Conservation (phyloP, 2,797 vertebrate species). For the Arnoldichthys spilopterus region DNA sequence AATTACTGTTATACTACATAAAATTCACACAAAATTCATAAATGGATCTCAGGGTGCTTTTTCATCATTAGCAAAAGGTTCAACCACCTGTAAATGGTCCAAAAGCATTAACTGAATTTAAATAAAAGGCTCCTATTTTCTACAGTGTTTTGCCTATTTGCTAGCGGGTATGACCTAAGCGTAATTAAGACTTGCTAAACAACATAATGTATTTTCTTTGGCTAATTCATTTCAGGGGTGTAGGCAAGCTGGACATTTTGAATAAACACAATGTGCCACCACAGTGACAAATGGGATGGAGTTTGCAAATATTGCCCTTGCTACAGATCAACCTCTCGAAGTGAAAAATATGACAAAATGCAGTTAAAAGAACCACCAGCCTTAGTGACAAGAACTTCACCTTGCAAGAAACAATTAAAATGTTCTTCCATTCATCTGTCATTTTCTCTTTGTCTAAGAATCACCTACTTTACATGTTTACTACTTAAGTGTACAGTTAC, state of each 20-base stretch:
- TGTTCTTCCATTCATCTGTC: no score
- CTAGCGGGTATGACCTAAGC: background rate
- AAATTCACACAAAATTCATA: no score
- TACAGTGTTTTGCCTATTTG: background rate
- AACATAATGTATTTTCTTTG: conserved; percentile 7
- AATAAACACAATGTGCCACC: background rate
- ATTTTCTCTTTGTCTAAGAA: no score
- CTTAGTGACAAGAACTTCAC: background rate
- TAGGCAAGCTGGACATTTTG: background rate
- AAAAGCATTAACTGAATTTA: background rate
- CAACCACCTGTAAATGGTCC: background rate
- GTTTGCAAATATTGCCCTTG: background rate
- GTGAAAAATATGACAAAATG: background rate
- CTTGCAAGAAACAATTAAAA: background rate
- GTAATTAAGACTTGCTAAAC: background rate
- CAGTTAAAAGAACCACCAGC: background rate
- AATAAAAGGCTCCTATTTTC: conserved; percentile 4
- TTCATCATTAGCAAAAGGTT: background rate
- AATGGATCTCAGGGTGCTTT: no score
- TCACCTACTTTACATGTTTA: no score
- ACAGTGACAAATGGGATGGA: background rate
- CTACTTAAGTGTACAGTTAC: no score
- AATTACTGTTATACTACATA: no score
- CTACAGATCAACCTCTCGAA: background rate
- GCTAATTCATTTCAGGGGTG: background rate